Base-by-base conservation (phyloP, 2,888 invertebrate species). In the Trichopria drosophilae region DNA sequence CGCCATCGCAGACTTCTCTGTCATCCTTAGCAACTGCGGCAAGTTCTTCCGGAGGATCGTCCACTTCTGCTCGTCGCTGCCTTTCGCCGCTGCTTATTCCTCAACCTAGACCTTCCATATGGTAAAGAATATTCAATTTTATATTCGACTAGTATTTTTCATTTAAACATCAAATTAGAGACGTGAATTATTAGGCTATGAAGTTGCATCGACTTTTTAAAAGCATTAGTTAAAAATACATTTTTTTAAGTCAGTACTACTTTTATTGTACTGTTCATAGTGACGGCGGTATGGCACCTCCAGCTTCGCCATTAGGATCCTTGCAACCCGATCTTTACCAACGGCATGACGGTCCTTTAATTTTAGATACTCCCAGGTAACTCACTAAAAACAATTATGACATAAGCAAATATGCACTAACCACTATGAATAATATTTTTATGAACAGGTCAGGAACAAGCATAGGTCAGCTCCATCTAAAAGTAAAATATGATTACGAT, bases 291-390 rank as follows among this genome's bases (percentile, higher is more conserved):
- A 66, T 77, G 32, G 65, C 76, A 53, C 78, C 81, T 26, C 77
- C 79, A 24, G 77, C 84, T 2, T 83, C 84, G 15, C 84, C 85
- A 0, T 76, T 90, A 57, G 93, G 93, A 22, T 87, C 92, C 15
- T 82, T 93, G 2, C 91, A 93, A 66, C 91, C 92, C 0, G 92
- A 93, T 74, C 80, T 93, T 28, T 93, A 93, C 76, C 86, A 90
- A 13, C 83, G 87, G 65, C 81, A 86, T 50, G 88, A 90, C 68
- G 87, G 88, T 2, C 88, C 90, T 0, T 77, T 92, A 35, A 85
- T 90, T 69, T 80, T 89, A 64, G 84, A 84, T 46, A 77, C 80
- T 58, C 72, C 81, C 57, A 69, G 68, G 67, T 68, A 51, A 18
- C 28, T n/a, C n/a, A n/a, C n/a, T n/a, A 16, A 40, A 26, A 19